Percentiles rank a stretch among this genome's conserved stretches.
Conservation (phyloP, 2,113 vertebrate species). For the Cathartes aura region DNA sequence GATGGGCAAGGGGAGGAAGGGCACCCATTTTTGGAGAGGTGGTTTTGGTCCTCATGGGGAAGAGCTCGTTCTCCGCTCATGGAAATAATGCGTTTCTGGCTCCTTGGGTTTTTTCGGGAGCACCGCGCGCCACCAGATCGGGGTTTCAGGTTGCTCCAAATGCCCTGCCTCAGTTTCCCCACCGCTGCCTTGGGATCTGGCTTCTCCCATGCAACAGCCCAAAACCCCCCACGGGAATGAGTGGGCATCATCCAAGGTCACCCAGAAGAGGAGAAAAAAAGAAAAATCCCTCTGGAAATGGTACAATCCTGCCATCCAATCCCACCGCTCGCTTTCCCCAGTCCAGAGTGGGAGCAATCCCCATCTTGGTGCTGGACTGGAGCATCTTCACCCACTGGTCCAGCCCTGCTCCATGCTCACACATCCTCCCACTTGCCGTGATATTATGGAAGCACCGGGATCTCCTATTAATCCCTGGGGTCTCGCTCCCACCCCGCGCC, state of each 20-base stretch:
- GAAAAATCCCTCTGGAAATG: not conserved
- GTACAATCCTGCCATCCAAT: not conserved
- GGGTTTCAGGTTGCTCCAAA: fast-evolving
- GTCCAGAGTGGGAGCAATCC: not conserved
- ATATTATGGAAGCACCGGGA: fast-evolving
- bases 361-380: not conserved
- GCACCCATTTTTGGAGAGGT: not conserved
- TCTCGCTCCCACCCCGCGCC: fast-evolving
- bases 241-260: not conserved
- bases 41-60: not conserved
- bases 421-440: fast-evolving
- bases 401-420: not conserved
- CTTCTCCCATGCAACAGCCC: not conserved
- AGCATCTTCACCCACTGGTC: not conserved
- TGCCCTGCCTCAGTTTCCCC: conserved; percentile 10
- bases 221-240: fast-evolving
- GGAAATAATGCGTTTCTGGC: not conserved
- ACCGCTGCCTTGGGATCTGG: fast-evolving
- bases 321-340: not conserved
- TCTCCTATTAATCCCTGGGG: not conserved
- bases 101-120: not conserved
- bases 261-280: not conserved
- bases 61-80: fast-evolving
- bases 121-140: fast-evolving
- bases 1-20: not conserved